Percentiles rank a stretch among this genome's conserved stretches.
These are phyloP conservation scores for Acrobasis repandana DNA, from an alignment of 2,888 invertebrate species.

Conservation along the genomic window DNA sequence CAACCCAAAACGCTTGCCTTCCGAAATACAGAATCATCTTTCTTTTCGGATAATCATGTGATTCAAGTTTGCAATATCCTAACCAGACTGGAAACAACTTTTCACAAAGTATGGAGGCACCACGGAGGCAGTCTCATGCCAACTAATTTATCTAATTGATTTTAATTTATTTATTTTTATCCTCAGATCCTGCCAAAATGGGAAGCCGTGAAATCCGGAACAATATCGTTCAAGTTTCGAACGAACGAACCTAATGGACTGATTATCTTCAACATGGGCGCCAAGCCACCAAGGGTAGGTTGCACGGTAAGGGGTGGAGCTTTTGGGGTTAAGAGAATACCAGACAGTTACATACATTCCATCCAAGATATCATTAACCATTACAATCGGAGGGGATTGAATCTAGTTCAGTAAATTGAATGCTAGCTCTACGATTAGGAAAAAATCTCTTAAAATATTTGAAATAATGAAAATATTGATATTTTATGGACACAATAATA, in stretches of 20 bases:
- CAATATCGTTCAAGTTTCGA: slow-evolving; percentile 96
- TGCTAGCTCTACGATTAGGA: not conserved
- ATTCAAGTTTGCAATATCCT: too few relatives aligned
- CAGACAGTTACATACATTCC: slow-evolving; percentile 36
- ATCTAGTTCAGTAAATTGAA: slow-evolving; percentile 21
- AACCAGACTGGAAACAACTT: too few relatives aligned
- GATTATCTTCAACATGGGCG: slow-evolving; percentile 95
- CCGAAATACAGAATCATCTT: too few relatives aligned
- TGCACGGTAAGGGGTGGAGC: slow-evolving; percentile 84
- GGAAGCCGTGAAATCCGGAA: slow-evolving; percentile 95
- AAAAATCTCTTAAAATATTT: too few relatives aligned
- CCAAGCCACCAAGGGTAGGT: slow-evolving; percentile 89
- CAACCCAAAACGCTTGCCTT: too few relatives aligned
- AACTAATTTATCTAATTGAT: too few relatives aligned
- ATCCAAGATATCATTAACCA: slow-evolving; percentile 15
- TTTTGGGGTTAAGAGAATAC: slow-evolving; percentile 73
- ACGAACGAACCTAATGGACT: slow-evolving; percentile 98
- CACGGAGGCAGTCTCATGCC: too few relatives aligned
- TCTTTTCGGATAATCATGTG: too few relatives aligned
- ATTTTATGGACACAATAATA: too few relatives aligned
- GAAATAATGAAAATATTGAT: too few relatives aligned
- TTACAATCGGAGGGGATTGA: slow-evolving; percentile 28
- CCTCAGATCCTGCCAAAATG: slow-evolving; percentile 93
- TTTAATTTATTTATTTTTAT: slow-evolving; percentile 29
- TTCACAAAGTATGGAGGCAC: too few relatives aligned